Evolutionary conservation across 2,797 vertebrate genomes (phyloP), one percentile per base, ranked within the genome.

Genomic region (Parotocinclus haroldoi): DNA sequence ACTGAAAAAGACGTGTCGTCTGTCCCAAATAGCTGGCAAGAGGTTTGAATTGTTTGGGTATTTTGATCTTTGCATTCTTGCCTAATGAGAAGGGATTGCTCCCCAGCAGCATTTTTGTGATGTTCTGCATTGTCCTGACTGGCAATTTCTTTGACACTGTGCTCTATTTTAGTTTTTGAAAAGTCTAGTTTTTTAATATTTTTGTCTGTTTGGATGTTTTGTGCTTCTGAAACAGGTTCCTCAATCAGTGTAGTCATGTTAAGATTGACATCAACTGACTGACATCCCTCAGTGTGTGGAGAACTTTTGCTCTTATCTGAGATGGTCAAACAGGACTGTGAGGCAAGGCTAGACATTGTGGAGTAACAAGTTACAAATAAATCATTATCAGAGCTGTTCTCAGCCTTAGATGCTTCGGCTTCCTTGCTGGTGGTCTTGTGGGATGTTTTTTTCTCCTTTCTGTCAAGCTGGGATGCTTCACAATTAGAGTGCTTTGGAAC

Each of bases 311-410:
- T 76, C 72, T 82, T 88, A 80, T 87, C 88, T 79, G 91, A 93
- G 85, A 90, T 80, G 79, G 86, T 81, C 76, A 87, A 79, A 81
- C 88, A 91, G 48, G 88, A 89, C 82, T 84, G 91, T 73, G 80
- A 85, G 59, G 86, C 70, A 78, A 86, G 77, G 70, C 84, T 87
- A 46, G 89, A 78, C 4, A 88, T 81, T 40, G 70, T 84, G 54
- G 92, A 90, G 60, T 90, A 83, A 66, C 91, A 90, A 42, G 87
- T 78, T 49, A 86, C 80, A 75, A 89, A 88, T 9, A 84, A 80
- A 68, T 88, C 90, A 0, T 89, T 90, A 68, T 88, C 84, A 0
- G 90, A 91, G 75, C 82, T 87, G 50, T 82, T 59, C 69, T 89
- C 87, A 7, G 81, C 65, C 65, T 53, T 83, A 65, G 81, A 69